A percentile compares a stretch with the other conserved stretches of the same genome.
phyloP scores from a whole-genome alignment of 2,113 vertebrate genomes.

The Melanotaenia duboulayi region DNA sequence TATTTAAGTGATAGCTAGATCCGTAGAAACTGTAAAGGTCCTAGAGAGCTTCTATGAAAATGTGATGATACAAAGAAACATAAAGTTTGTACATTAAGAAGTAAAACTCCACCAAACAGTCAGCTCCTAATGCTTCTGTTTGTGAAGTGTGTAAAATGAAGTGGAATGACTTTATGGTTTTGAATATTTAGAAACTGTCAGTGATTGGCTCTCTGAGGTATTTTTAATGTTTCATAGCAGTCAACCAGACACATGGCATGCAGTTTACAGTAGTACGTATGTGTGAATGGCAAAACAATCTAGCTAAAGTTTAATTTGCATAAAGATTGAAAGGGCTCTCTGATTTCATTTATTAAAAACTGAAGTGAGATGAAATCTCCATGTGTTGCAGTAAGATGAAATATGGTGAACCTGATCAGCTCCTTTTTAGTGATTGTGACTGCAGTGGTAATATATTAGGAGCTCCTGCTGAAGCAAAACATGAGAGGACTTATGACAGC shows the following conservation, averaged over 20 bases:
- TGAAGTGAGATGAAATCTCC: no score
- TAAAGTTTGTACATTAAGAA: neutral
- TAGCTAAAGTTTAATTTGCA: no score
- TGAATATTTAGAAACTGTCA: slow-evolving; percentile 46
- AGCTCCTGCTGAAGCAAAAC: slow-evolving; percentile 1
- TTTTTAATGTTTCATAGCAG: no score
- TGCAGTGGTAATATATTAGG: neutral
- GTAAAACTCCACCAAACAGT: neutral
- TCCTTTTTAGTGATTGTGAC: neutral
- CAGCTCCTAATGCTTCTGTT: slow-evolving; percentile 18
- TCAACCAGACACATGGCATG: no score
- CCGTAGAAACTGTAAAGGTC: no score
- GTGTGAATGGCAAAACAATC: no score
- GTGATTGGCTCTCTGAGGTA: slow-evolving; percentile 57
- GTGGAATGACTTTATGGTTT: slow-evolving; percentile 53
- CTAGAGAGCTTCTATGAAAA: neutral
- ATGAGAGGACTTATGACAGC: slow-evolving; percentile 8
- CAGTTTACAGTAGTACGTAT: no score
- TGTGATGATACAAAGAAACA: neutral
- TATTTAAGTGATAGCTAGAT: neutral
- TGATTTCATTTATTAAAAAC: no score
- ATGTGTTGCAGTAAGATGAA: no score
- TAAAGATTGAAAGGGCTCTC: no score
- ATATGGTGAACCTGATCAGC: neutral
- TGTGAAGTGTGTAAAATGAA: slow-evolving; percentile 55